A percentile compares a stretch with the other conserved stretches of the same genome.
These are phyloP conservation scores for Ditylenchus weischeri DNA, from an alignment of 2,888 invertebrate species.

Conservation along the genomic window DNA sequence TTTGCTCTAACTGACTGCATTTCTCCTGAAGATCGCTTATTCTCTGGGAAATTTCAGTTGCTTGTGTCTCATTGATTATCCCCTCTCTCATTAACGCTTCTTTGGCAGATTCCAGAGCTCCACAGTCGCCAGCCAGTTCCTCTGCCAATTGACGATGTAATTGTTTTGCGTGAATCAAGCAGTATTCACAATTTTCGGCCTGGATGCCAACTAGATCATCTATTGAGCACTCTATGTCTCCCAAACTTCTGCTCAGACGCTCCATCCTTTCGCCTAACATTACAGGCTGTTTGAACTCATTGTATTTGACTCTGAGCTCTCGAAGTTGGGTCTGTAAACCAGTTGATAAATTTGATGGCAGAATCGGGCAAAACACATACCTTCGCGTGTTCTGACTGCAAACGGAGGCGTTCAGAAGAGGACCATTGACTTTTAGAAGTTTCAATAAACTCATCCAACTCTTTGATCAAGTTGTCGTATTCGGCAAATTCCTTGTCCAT, in stretches of 20 bases:
- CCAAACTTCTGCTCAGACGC: constrained; percentile 27
- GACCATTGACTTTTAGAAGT: constrained; percentile 34
- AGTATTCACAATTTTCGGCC: constrained; percentile 39
- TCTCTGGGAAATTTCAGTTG: constrained; percentile 18
- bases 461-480: constrained; percentile 35
- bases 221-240: constrained; percentile 45
- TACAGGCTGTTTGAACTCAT: constrained; percentile 50
- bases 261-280: constrained; percentile 40
- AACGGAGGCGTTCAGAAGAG: constrained; percentile 32
- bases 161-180: constrained; percentile 30
- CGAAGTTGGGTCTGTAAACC: constrained; percentile 27
- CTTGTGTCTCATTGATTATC: constrained; percentile 39
- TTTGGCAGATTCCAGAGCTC: constrained; percentile 25
- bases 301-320: constrained; percentile 33
- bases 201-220: constrained; percentile 46
- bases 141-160: constrained; percentile 26
- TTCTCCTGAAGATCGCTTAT: constrained; percentile 16
- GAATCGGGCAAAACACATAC: constrained; percentile 8
- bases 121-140: constrained; percentile 26
- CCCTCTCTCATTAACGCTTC: constrained; percentile 33
- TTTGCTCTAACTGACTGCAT: constrained; percentile 20
- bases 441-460: constrained; percentile 36
- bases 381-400: constrained; percentile 35
- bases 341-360: neutral
- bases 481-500: constrained; percentile 49